Evolutionary conservation across 2,113 vertebrate genomes (phyloP), one percentile per base, ranked within the genome.

Genomic region (Mystacornis crossleyi): DNA sequence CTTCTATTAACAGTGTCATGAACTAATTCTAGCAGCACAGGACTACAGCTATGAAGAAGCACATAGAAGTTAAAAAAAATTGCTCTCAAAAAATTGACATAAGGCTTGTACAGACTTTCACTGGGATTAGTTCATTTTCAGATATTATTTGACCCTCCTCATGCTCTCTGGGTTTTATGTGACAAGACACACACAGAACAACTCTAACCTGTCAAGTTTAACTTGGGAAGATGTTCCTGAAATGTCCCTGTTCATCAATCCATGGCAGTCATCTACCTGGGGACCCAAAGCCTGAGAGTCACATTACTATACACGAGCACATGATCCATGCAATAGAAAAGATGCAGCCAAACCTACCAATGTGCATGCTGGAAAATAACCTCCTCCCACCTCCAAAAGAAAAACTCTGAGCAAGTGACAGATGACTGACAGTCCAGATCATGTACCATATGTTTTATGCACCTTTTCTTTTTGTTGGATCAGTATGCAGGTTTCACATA

Each of bases 141-240:
- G 42, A 81, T 81, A 53, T 50, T 73, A 33, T 42, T 75, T 93
- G 75, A 89, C 72, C 61, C 33, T 89, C 25, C 57, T 85, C 55
- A 34, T 50, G 55, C 40, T 89, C n/a, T 87, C 60, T 53, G 31
- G 62, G 45, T 75, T 21, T 78, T 91, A 33, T 28, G 33, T 54
- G 91, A 91, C 72, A 90, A 84, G n/a, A 74, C 74, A 72, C 0
- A 2, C 60, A 86, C 45, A 73, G 64, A 90, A 81, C 6, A 4
- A 55, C 51, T 84, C 72, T 75, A 95, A 89, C 75, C 53, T 90
- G 85, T 89, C 96, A 93, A 70, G 55, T 92, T 95, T 85, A 95
- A 90, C 48, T 88, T 70, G 60, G 50, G 28, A 94, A 91, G 74
- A 86, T 38, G 66, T 65, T 91, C 72, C 80, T 81, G 82, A 89